These are phyloP conservation scores for Drosophila kikkawai DNA, from an alignment of 1,140 invertebrate species.

Conservation along the genomic window DNA sequence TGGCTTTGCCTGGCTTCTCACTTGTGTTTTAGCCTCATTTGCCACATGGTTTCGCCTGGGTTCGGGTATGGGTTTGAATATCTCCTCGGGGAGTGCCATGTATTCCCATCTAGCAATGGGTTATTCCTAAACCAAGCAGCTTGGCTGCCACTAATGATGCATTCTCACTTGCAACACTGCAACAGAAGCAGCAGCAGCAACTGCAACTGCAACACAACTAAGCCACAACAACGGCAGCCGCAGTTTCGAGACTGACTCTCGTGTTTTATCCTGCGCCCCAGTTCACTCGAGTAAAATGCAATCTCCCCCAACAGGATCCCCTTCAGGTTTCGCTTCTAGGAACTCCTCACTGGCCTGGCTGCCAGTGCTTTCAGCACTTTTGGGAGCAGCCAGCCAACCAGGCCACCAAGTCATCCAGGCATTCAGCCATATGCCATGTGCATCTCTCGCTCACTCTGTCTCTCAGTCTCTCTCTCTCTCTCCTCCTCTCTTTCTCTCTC, in stretches of 20 bases:
- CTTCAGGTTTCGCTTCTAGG: background rate
- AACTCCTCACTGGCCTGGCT: background rate
- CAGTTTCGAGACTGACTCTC: slow-evolving; percentile 18
- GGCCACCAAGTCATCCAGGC: slow-evolving; percentile 19
- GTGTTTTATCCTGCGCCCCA: slow-evolving; percentile 59
- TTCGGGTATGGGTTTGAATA: background rate
- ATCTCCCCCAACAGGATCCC: slow-evolving; percentile 8
- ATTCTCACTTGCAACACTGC: slow-evolving; percentile 60
- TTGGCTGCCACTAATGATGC: slow-evolving; percentile 72
- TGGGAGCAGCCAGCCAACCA: slow-evolving; percentile 49
- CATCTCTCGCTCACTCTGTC: background rate
- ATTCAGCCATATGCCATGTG: slow-evolving; percentile 45
- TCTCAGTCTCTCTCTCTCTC: no score
- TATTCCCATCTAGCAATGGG: slow-evolving; percentile 40
- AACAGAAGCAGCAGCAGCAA: slow-evolving; percentile 21
- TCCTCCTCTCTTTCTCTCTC: no score
- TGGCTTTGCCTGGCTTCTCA: slow-evolving; percentile 45
- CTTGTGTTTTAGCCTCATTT: slow-evolving; percentile 73
- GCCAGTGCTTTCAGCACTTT: slow-evolving; percentile 26
- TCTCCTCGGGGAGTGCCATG: slow-evolving; percentile 24
- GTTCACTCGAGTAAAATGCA: slow-evolving; percentile 59
- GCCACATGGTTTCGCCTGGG: slow-evolving; percentile 63
- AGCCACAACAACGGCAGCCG: slow-evolving; percentile 13
- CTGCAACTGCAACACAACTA: slow-evolving; percentile 11
- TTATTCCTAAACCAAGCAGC: slow-evolving; percentile 12